Percentiles rank a stretch among this genome's conserved stretches.
These are phyloP conservation scores for Catalaphyllia jardinei DNA, from an alignment of 64 coral and sea anemone genomes.

Conservation along the genomic window DNA sequence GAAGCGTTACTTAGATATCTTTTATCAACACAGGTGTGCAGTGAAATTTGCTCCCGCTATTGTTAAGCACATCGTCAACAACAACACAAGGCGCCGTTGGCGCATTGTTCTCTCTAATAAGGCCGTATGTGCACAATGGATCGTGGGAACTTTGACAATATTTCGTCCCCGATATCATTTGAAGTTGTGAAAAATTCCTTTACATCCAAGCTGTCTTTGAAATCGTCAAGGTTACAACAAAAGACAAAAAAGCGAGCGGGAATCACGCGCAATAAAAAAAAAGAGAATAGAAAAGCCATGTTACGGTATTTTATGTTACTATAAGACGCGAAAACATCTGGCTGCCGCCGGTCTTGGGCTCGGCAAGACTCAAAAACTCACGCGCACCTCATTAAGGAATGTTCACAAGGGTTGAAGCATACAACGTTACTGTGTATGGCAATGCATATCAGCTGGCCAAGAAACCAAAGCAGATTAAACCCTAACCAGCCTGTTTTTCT, in stretches of 20 bases:
- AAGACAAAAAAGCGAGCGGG: not conserved
- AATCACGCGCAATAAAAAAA: not conserved
- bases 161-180: not conserved
- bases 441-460: slow-evolving; percentile 4
- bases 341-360: not conserved
- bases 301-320: not conserved
- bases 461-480: not conserved
- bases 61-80: slow-evolving; percentile 19
- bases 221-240: not conserved
- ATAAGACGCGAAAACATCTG: slow-evolving; percentile 2
- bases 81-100: not conserved
- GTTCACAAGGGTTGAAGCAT: not conserved
- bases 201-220: not conserved
- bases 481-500: not conserved
- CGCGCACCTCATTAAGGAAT: not conserved
- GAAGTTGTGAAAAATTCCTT: not conserved
- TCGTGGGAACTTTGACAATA: slow-evolving; percentile 27
- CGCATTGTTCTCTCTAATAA: slow-evolving; percentile 15
- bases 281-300: not conserved
- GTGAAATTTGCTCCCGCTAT: slow-evolving; percentile 3
- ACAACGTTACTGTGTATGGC: not conserved
- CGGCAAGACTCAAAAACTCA: not conserved
- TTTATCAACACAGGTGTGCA: slow-evolving; percentile 45
- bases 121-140: slow-evolving; percentile 40
- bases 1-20: slow-evolving; percentile 20